Evolutionary conservation across 2,888 invertebrate species (phyloP).

Genomic region (Galerucella pusilla): DNA sequence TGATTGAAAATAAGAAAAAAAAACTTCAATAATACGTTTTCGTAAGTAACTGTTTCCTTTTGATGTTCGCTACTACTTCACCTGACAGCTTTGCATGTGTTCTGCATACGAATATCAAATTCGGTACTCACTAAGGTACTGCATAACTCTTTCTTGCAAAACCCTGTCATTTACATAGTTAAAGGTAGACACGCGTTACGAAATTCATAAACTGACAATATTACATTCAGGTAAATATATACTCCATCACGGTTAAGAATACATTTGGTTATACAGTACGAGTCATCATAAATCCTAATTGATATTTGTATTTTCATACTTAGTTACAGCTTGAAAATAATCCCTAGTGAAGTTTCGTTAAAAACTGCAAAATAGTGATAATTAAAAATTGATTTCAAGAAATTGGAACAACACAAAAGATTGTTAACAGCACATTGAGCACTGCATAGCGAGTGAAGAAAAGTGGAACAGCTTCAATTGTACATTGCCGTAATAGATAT

Average conservation of each 20-base stretch:
- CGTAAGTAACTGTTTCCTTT: constrained; percentile 35
- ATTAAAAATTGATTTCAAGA: too few relatives aligned
- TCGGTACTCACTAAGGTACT: constrained; percentile 13
- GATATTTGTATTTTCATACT: neutral
- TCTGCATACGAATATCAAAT: constrained; percentile 17
- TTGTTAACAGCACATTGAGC: too few relatives aligned
- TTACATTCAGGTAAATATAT: neutral
- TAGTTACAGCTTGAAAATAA: too few relatives aligned
- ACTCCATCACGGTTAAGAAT: too few relatives aligned
- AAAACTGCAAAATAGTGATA: too few relatives aligned
- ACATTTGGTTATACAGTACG: too few relatives aligned
- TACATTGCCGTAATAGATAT: too few relatives aligned
- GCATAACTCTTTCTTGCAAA: constrained; percentile 2
- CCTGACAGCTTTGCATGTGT: constrained; percentile 24
- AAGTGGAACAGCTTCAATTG: too few relatives aligned
- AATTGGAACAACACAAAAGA: too few relatives aligned
- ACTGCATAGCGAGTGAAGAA: too few relatives aligned
- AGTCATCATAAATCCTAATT: too few relatives aligned
- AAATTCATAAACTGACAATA: neutral
- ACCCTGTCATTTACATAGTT: constrained; percentile 6
- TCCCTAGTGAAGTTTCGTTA: too few relatives aligned
- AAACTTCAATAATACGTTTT: constrained; percentile 35
- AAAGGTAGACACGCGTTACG: constrained; percentile 8
- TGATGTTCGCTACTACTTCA: constrained; percentile 32
- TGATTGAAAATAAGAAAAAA: constrained; percentile 30